Base-by-base conservation (phyloP, 2,797 vertebrate species). In the Sebastes paucispinis region DNA sequence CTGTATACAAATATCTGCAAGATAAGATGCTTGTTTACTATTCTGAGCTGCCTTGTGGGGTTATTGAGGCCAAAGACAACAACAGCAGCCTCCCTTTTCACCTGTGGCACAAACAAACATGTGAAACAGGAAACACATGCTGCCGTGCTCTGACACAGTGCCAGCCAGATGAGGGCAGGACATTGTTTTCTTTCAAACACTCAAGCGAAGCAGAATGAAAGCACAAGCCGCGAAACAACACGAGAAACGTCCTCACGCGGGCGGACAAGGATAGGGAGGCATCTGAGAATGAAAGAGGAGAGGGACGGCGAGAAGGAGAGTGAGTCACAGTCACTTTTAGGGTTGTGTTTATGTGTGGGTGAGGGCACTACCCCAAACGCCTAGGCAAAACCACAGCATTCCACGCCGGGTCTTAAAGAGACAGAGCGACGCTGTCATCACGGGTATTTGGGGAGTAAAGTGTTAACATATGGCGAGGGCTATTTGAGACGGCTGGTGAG, bases 321-420 rank as follows among this genome's bases (percentile, higher is more conserved):
- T 90, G 86, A 93, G 79, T 92, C 87, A 86, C 69, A 89, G 90
- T 86, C 84, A 91, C 88, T 91, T 89, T 91, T 80, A 88, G 83
- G 79, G 84, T 89, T 88, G 84, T 93, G 89, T 91, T 94, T 92
- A 92, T 90, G 91, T 91, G 91, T 88, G 89, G 90, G 92, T 88
- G 87, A 94, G 93, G 93, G 93, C 94, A 95, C 93, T 92, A 92
- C 91, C 93, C 93, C 90, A 91, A 94, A 93, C 90, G 91, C 94
- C 92, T 88, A 75, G 89, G 92, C 88, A 93, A 63, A 91, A 96
- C 95, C 94, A 74, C 93, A 94, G 81, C 93, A 95, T 96, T 95
- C 95, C 93, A 94, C 83, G 25, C 70, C 60, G 36, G 86, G 62
- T 82, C 91, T 94, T 95, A 95, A 94, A 95, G 94, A 88, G 92